phyloP scores from a whole-genome alignment of 2,888 invertebrate species.

The Caenorhabditis japonica region DNA sequence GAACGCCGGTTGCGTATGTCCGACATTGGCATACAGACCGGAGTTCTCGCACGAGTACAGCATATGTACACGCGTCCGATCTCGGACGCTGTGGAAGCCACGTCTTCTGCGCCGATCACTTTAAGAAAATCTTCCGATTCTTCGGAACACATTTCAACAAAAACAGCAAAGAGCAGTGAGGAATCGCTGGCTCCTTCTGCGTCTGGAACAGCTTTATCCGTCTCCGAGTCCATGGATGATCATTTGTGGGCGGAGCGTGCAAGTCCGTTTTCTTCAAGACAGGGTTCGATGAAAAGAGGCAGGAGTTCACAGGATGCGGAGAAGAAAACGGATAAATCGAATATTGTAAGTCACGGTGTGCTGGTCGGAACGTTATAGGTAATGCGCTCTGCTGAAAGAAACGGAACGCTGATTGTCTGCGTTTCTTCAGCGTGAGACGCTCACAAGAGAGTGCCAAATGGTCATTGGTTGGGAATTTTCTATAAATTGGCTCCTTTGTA shows the following conservation, averaged over 20 bases:
- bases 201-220: conserved; percentile 20
- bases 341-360: conserved; percentile 39
- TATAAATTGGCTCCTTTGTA: too few relatives aligned
- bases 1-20: conserved; percentile 61
- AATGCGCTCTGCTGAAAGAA: too few relatives aligned
- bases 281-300: conserved; percentile 28
- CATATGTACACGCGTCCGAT: conserved; percentile 62
- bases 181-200: conserved; percentile 21
- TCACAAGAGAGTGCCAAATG: too few relatives aligned
- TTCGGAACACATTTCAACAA: conserved; percentile 20
- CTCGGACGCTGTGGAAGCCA: conserved; percentile 21
- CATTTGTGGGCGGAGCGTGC: conserved; percentile 34
- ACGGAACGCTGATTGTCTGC: too few relatives aligned
- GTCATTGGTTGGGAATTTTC: too few relatives aligned
- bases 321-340: conserved; percentile 37
- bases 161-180: conserved; percentile 34
- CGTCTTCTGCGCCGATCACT: conserved; percentile 46
- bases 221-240: conserved; percentile 44
- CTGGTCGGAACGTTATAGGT: too few relatives aligned
- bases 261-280: conserved; percentile 42
- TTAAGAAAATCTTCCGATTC: conserved; percentile 48
- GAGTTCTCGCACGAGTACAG: conserved; percentile 68
- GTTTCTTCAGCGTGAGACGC: too few relatives aligned
- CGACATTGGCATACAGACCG: conserved; percentile 71
- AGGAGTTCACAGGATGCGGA: conserved; percentile 17